phyloP scores from a whole-genome alignment of 2,113 vertebrate species.

The Octodon degus region DNA sequence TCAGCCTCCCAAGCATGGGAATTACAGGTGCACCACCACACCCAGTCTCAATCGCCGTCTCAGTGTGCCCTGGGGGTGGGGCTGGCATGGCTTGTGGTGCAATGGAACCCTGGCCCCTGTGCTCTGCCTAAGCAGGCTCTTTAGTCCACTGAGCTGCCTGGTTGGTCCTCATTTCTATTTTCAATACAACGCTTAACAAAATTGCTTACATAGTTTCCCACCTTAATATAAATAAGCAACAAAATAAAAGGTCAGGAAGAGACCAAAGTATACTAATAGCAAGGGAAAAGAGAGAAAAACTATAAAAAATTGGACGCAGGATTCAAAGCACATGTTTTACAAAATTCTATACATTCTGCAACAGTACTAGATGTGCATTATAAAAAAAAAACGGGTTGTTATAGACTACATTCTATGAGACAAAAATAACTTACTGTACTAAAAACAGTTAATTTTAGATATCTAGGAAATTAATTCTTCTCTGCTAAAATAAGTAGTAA shows the following conservation, averaged over 20 bases:
- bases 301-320: conserved; percentile 28
- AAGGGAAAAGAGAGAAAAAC: neutral
- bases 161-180: neutral
- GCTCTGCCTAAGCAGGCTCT: too few species aligned
- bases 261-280: neutral
- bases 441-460: conserved; percentile 30
- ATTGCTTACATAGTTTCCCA: conserved; percentile 39
- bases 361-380: neutral
- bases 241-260: conserved; percentile 61
- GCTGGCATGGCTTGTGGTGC: too few species aligned
- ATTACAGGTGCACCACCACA: too few species aligned
- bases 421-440: conserved; percentile 37
- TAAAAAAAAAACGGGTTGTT: neutral
- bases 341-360: neutral
- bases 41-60: too few species aligned
- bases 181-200: conserved; percentile 55
- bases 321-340: neutral
- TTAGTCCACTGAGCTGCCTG: too few species aligned
- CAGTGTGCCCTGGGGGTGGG: too few species aligned
- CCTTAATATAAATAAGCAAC: conserved; percentile 37
- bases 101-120: too few species aligned
- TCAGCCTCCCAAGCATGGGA: too few species aligned
- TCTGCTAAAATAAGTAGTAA: conserved; percentile 50
- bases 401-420: neutral
- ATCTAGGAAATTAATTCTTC: conserved; percentile 44